Evolutionary conservation across 2,113 vertebrate genomes (phyloP).

Genomic region (Actenoides lindsayi): DNA sequence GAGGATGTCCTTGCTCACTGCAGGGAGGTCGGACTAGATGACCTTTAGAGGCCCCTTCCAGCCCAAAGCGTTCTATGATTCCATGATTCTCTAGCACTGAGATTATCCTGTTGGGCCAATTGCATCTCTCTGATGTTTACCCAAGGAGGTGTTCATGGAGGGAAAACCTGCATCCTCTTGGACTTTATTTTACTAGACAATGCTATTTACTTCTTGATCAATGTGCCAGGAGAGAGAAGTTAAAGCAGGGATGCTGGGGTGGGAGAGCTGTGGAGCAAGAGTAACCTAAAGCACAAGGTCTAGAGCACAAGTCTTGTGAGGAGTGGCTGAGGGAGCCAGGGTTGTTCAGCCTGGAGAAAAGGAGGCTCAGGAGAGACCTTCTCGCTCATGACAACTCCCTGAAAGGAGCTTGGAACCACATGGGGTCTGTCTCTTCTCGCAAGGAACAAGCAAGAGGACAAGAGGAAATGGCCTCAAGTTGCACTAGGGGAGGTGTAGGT

Average conservation of each 20-base stretch:
- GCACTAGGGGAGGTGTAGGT: background rate
- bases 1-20: no score
- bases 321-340: background rate
- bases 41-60: no score
- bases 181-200: background rate
- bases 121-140: background rate
- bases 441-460: background rate
- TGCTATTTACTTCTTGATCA: background rate
- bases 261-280: background rate
- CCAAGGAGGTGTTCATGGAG: background rate
- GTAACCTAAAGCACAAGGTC: background rate
- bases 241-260: background rate
- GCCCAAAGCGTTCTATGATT: no score
- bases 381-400: background rate
- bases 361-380: background rate
- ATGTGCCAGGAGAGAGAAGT: background rate
- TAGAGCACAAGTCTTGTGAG: background rate
- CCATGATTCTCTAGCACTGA: background rate
- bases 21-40: no score
- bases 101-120: background rate
- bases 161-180: background rate
- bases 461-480: background rate
- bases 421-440: background rate
- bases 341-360: background rate
- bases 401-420: background rate